These are phyloP conservation scores for Arctopsyche grandis DNA, from an alignment of 1,140 invertebrate species.

Conservation along the genomic window DNA sequence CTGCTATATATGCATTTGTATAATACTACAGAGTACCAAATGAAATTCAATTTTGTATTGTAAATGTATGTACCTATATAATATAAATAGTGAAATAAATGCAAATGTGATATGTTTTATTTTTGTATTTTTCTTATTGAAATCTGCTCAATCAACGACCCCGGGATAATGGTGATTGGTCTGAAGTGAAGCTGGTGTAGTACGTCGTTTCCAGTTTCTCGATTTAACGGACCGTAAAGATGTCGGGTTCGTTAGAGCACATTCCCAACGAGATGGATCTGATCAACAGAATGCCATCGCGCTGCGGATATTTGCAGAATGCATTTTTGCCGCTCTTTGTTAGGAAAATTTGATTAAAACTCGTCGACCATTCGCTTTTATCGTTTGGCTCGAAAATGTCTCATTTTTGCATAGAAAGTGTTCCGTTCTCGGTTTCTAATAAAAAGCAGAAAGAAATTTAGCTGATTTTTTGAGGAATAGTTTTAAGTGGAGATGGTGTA, in stretches of 20 bases:
- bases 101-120: too few relatives aligned
- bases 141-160: conserved; percentile 17
- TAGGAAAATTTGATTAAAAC: conserved; percentile 18
- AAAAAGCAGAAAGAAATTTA: neutral
- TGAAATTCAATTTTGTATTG: too few relatives aligned
- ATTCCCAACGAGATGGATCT: conserved; percentile 13
- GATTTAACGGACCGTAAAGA: conserved; percentile 40
- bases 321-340: conserved; percentile 17
- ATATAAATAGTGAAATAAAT: too few relatives aligned
- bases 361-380: neutral
- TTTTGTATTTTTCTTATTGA: too few relatives aligned
- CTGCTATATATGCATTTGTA: too few relatives aligned
- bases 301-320: conserved; percentile 15
- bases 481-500: too few relatives aligned
- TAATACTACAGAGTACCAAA: too few relatives aligned
- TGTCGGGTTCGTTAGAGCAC: conserved; percentile 33
- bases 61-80: too few relatives aligned
- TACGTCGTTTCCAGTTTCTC: neutral
- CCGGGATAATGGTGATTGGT: conserved; percentile 33
- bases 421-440: neutral
- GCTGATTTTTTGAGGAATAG: neutral
- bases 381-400: too few relatives aligned
- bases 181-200: conserved; percentile 10
- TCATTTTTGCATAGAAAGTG: neutral
- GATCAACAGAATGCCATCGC: neutral